Evolutionary conservation across 2,797 vertebrate genomes (phyloP).

Genomic region (Falco naumanni): DNA sequence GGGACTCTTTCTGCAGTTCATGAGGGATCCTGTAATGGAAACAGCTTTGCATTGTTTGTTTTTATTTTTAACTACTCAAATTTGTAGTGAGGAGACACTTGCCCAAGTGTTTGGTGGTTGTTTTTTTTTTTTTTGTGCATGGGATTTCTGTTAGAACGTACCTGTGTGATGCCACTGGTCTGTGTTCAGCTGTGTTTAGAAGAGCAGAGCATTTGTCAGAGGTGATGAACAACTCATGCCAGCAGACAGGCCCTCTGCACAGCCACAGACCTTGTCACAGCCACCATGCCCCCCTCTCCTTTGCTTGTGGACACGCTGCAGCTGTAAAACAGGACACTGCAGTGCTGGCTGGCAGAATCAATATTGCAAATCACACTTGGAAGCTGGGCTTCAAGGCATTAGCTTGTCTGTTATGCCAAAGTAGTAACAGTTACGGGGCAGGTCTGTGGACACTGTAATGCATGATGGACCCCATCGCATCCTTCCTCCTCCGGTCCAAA

Average conservation of each 20-base stretch:
- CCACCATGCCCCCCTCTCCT: neutral
- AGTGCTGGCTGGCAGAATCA: neutral
- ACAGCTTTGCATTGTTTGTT: neutral
- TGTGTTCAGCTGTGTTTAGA: neutral
- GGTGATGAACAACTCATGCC: rapidly evolving
- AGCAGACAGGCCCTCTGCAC: neutral
- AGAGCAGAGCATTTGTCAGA: neutral
- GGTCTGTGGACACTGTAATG: neutral
- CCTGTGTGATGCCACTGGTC: neutral
- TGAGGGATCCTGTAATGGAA: neutral
- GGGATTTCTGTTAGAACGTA: neutral
- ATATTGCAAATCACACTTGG: neutral
- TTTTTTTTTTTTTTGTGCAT: neutral
- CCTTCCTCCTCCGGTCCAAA: neutral
- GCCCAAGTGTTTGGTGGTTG: too few species aligned
- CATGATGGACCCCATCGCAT: neutral
- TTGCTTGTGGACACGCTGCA: neutral
- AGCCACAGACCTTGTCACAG: neutral
- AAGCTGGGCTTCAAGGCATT: neutral
- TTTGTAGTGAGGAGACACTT: neutral
- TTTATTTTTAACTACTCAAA: neutral
- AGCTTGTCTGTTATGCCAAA: neutral
- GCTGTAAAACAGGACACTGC: neutral
- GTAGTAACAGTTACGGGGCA: neutral
- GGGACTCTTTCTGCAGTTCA: neutral